These are phyloP conservation scores for Chiloscyllium plagiosum DNA, from an alignment of 2,113 vertebrate species.

Conservation along the genomic window DNA sequence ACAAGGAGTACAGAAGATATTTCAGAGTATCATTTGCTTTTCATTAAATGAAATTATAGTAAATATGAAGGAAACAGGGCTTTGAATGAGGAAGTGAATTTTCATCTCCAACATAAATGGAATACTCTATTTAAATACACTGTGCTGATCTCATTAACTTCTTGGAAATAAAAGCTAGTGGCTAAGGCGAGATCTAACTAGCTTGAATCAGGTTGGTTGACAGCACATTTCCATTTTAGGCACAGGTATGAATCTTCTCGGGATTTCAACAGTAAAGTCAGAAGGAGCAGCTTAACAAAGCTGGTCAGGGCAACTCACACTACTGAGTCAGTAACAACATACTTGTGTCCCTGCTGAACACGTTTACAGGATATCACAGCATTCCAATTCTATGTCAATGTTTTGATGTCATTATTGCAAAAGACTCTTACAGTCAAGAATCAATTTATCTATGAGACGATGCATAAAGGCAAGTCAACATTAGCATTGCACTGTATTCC, in stretches of 20 bases:
- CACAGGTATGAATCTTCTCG: neutral
- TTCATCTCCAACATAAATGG: neutral
- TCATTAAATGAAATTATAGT: neutral
- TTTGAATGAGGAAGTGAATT: conserved; percentile 10
- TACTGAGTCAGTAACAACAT: neutral
- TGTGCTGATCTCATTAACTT: neutral
- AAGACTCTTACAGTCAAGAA: neutral
- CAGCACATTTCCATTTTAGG: neutral
- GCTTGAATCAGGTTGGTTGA: neutral
- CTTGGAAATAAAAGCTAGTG: neutral
- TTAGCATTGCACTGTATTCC: neutral
- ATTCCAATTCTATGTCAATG: neutral
- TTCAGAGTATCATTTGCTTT: conserved; percentile 3
- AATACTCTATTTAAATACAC: neutral
- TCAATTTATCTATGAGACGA: too few species aligned
- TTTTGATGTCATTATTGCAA: neutral
- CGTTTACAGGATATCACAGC: neutral
- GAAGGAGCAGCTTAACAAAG: neutral
- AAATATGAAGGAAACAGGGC: neutral
- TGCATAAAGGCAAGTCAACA: neutral
- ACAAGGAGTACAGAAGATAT: neutral
- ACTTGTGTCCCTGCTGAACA: neutral
- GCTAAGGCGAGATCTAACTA: neutral
- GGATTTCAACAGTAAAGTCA: neutral
- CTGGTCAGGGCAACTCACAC: neutral